Percentiles rank a stretch among this genome's conserved stretches.
phyloP scores from a whole-genome alignment of 2,888 invertebrate species.

The Rhagium mordax region DNA sequence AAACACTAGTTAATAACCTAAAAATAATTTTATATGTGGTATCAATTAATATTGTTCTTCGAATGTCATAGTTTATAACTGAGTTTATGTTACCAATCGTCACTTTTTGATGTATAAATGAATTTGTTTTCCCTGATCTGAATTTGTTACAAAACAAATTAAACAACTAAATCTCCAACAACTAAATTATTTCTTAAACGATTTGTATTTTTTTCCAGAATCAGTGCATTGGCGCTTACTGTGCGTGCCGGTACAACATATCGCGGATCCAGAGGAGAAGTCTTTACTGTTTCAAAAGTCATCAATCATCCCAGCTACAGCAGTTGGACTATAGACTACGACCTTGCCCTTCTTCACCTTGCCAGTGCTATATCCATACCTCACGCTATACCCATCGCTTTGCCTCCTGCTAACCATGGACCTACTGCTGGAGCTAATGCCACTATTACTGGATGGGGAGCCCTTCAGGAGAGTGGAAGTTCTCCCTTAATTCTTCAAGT shows the following conservation, averaged over 20 bases:
- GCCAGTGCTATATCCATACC: neutral
- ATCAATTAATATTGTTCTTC: too few relatives aligned
- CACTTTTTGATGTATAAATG: too few relatives aligned
- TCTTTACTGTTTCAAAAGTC: neutral
- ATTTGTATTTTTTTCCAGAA: too few relatives aligned
- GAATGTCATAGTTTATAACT: too few relatives aligned
- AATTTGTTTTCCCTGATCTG: too few relatives aligned
- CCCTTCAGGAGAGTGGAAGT: slow-evolving; percentile 11
- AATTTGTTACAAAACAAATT: too few relatives aligned
- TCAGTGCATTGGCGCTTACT: neutral
- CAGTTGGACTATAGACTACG: slow-evolving; percentile 16
- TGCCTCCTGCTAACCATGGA: slow-evolving; percentile 56
- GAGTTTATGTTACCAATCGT: too few relatives aligned
- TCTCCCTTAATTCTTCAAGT: slow-evolving; percentile 28
- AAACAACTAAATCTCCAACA: too few relatives aligned
- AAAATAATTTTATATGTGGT: too few relatives aligned
- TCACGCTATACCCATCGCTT: slow-evolving; percentile 61
- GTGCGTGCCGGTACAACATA: slow-evolving; percentile 71
- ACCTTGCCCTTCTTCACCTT: slow-evolving; percentile 20
- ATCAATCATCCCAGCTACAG: neutral
- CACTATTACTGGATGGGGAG: slow-evolving; percentile 34
- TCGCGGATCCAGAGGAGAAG: neutral
- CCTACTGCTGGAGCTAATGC: neutral
- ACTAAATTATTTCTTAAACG: too few relatives aligned
- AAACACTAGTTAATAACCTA: too few relatives aligned